Percentiles rank a stretch among this genome's conserved stretches.
phyloP scores from a whole-genome alignment of 2,797 vertebrate species.

The Glyptemys insculpta region DNA sequence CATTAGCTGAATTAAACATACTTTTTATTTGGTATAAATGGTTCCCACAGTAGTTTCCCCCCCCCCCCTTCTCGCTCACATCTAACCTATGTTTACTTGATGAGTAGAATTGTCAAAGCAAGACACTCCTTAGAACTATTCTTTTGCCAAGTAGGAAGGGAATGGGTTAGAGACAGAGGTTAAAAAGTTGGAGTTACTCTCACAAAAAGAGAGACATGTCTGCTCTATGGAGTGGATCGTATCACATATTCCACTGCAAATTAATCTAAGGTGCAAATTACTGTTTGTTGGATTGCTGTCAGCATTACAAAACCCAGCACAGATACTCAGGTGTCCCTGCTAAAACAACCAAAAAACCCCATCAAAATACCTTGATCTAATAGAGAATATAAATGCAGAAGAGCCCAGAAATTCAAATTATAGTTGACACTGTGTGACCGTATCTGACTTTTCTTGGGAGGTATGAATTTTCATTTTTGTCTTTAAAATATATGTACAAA shows the following conservation, averaged over 20 bases:
- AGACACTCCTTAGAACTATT: conserved; percentile 29
- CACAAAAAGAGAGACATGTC: conserved; percentile 30
- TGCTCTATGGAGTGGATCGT: not conserved
- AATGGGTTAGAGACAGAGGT: conserved; percentile 42
- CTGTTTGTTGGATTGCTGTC: conserved; percentile 30
- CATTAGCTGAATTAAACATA: conserved; percentile 63
- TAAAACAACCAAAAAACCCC: not conserved
- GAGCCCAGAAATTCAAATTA: not conserved
- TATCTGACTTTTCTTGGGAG: not conserved
- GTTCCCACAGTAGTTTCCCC: conserved; percentile 24
- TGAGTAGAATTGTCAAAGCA: conserved; percentile 30
- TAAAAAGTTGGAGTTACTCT: conserved; percentile 20
- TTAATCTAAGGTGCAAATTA: not conserved
- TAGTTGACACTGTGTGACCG: not conserved
- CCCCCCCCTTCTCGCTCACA: conserved; percentile 19
- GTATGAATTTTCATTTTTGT: not conserved
- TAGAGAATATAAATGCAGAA: conserved; percentile 3
- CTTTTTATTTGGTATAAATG: conserved; percentile 62
- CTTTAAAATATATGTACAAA: not conserved
- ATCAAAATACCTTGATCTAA: not conserved
- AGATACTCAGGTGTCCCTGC: not conserved
- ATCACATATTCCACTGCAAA: conserved; percentile 26
- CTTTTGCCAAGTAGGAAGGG: conserved; percentile 15
- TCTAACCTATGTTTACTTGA: conserved; percentile 54
- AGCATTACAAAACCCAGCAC: not conserved